These are phyloP conservation scores for Platyrinchus mystaceus DNA, from an alignment of 2,797 vertebrate genomes.

Conservation along the genomic window DNA sequence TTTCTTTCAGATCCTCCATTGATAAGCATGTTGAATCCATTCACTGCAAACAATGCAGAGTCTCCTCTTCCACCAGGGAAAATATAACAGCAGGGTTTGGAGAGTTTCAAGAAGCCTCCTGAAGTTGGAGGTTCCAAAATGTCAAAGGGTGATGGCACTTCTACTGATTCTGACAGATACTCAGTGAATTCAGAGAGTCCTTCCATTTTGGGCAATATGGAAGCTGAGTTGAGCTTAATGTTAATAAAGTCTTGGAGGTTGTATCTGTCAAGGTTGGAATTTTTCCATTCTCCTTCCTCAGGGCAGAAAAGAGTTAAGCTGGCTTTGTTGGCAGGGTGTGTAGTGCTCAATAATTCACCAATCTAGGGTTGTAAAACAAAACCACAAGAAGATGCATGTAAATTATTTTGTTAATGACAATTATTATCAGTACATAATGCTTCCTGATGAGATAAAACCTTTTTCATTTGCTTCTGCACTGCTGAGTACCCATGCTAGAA, in stretches of 20 bases:
- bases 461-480: not conserved
- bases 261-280: conserved; percentile 93
- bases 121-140: conserved; percentile 93
- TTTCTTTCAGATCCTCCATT: conserved; percentile 93
- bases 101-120: conserved; percentile 93
- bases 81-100: conserved; percentile 96
- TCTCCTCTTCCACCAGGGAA: conserved; percentile 92
- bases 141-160: conserved; percentile 92
- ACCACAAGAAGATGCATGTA: not conserved
- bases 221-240: conserved; percentile 90
- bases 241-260: conserved; percentile 96
- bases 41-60: conserved; percentile 93
- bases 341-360: conserved; percentile 92
- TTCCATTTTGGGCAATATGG: conserved; percentile 94
- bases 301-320: conserved; percentile 90
- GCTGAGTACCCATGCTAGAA: not conserved
- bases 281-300: conserved; percentile 94
- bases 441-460: not conserved
- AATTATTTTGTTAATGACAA: not conserved
- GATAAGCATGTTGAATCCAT: conserved; percentile 96
- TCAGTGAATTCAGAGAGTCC: conserved; percentile 95
- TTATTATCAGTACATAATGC: not conserved
- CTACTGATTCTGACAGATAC: conserved; percentile 93
- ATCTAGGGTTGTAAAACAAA: conserved; percentile 78
- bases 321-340: conserved; percentile 93